phyloP scores from a whole-genome alignment of 92 coral and sea anemone species.

The Epizoanthus ramosus region DNA sequence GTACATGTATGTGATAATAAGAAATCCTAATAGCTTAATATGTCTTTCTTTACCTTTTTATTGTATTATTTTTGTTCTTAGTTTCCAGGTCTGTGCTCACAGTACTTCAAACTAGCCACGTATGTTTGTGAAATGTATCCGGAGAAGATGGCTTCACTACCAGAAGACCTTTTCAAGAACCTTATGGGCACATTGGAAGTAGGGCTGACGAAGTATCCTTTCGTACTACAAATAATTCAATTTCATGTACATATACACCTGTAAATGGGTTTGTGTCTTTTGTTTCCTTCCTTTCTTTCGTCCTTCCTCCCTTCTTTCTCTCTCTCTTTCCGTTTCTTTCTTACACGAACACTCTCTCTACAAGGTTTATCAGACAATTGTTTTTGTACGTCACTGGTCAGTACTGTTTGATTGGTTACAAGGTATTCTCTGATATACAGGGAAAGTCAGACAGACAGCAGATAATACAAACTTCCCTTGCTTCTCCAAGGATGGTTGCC shows the following conservation, averaged over 20 bases:
- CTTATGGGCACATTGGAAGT: slow-evolving; percentile 87
- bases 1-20: too few relatives aligned
- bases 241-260: not conserved
- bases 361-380: too few relatives aligned
- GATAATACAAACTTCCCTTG: not conserved
- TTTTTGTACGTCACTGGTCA: too few relatives aligned
- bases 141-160: slow-evolving; percentile 74
- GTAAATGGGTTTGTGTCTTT: too few relatives aligned
- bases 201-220: slow-evolving; percentile 96
- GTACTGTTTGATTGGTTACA: too few relatives aligned
- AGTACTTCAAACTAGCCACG: slow-evolving; percentile 87
- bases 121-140: slow-evolving; percentile 91
- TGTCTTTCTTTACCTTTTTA: not conserved
- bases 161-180: slow-evolving; percentile 87
- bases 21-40: too few relatives aligned
- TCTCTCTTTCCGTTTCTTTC: too few relatives aligned
- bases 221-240: not conserved
- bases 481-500: not conserved
- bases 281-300: not conserved
- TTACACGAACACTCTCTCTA: too few relatives aligned
- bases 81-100: slow-evolving; percentile 90
- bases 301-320: too few relatives aligned
- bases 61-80: slow-evolving; percentile 9
- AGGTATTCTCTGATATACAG: too few relatives aligned
- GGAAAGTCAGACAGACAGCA: too few relatives aligned